These are phyloP conservation scores for Oxycera nigricornis DNA, from an alignment of 2,888 invertebrate genomes.

Conservation along the genomic window DNA sequence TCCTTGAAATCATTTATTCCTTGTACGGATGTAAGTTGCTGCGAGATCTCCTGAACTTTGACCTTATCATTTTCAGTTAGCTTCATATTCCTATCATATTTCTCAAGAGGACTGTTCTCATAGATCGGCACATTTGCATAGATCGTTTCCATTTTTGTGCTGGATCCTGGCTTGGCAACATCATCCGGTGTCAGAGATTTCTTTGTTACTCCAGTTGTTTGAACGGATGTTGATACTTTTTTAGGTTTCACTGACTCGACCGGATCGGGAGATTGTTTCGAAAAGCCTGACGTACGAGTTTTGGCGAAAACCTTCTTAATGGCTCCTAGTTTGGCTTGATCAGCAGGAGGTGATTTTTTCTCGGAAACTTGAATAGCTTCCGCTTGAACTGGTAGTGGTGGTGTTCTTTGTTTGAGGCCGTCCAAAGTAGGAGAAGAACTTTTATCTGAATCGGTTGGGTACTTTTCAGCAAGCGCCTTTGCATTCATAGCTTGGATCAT, in stretches of 20 bases:
- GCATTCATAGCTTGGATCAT: conserved; percentile 50
- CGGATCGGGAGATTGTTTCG: conserved; percentile 5
- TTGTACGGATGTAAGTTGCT: conserved; percentile 48
- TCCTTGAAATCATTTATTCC: conserved; percentile 49
- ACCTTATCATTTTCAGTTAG: conserved; percentile 41
- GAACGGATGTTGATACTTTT: conserved; percentile 68
- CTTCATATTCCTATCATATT: conserved; percentile 27
- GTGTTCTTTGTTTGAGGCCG: conserved; percentile 7
- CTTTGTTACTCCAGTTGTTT: conserved; percentile 65
- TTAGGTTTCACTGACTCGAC: conserved; percentile 53
- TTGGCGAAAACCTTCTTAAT: conserved; percentile 50
- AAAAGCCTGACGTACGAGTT: conserved; percentile 7
- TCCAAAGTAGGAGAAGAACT: neutral
- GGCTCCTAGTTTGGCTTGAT: conserved; percentile 47
- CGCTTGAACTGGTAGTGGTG: neutral
- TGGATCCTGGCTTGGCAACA: conserved; percentile 55
- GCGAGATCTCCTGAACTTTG: conserved; percentile 46
- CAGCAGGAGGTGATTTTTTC: neutral
- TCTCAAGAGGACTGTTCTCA: conserved; percentile 30
- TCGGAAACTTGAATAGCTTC: neutral
- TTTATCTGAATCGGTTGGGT: conserved; percentile 39
- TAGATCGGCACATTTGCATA: conserved; percentile 63
- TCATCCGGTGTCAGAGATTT: conserved; percentile 55
- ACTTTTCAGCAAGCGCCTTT: conserved; percentile 49
- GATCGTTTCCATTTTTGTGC: conserved; percentile 48